phyloP scores from a whole-genome alignment of 2,888 invertebrate genomes.

The Platycnemis pennipes region DNA sequence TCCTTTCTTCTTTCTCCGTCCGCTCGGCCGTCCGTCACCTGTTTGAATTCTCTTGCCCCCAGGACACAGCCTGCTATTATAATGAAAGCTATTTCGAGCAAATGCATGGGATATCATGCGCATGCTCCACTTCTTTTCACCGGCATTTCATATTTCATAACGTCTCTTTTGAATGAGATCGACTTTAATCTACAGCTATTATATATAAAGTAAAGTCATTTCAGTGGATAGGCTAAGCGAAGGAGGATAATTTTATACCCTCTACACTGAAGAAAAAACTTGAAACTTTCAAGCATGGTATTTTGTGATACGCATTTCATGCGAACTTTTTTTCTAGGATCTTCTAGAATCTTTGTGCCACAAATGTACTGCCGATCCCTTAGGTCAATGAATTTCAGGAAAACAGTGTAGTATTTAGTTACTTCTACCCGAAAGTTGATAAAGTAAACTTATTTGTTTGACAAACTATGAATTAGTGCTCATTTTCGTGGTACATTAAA shows the following conservation, averaged over 20 bases:
- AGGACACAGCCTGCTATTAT: background rate
- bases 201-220: background rate
- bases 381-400: too few species aligned
- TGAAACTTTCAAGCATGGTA: too few species aligned
- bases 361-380: too few species aligned
- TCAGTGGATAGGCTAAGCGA: background rate
- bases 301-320: too few species aligned
- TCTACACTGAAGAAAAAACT: too few species aligned
- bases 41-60: slow-evolving; percentile 47
- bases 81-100: slow-evolving; percentile 10
- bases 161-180: background rate
- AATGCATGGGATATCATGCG: slow-evolving; percentile 7
- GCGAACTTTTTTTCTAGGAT: too few species aligned
- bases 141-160: background rate
- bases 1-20: slow-evolving; percentile 18
- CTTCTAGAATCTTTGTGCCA: too few species aligned
- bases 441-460: too few species aligned
- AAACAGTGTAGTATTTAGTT: too few species aligned
- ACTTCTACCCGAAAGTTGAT: too few species aligned
- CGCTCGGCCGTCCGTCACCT: slow-evolving; percentile 48
- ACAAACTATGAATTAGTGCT: too few species aligned
- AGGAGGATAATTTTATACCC: background rate
- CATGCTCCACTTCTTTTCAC: slow-evolving; percentile 1
- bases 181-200: background rate
- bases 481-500: too few species aligned